These are phyloP conservation scores for Urophycis tenuis DNA, from an alignment of 2,797 vertebrate species.

Conservation along the genomic window DNA sequence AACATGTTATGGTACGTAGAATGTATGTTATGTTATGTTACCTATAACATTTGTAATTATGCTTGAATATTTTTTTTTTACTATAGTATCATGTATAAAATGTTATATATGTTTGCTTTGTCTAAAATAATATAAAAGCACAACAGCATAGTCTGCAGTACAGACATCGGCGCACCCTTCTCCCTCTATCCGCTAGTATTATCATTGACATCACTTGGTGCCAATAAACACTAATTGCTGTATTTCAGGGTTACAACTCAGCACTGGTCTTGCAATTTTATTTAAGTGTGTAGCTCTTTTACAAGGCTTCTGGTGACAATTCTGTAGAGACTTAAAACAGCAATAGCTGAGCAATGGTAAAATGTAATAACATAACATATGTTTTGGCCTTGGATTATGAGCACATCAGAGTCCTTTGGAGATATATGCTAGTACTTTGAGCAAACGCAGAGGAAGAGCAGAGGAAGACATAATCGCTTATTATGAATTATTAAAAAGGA, in stretches of 20 bases:
- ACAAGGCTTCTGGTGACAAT: constrained; percentile 1
- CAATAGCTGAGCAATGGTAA: neutral
- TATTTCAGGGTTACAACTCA: neutral
- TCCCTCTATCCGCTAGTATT: neutral
- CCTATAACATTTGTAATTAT: neutral
- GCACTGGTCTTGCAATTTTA: neutral
- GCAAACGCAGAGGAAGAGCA: neutral
- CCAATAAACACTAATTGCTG: neutral
- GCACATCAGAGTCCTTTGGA: neutral
- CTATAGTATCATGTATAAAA: neutral
- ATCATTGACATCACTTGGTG: neutral
- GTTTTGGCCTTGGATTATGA: neutral
- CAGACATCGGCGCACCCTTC: neutral
- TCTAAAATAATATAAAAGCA: neutral
- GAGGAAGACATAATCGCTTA: neutral
- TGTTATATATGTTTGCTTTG: neutral
- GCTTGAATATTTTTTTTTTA: neutral
- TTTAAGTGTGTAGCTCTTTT: neutral
- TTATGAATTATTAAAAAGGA: neutral
- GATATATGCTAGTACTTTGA: neutral
- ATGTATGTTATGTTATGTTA: too few species aligned
- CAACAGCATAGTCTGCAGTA: neutral
- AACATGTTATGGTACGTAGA: neutral
- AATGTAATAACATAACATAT: neutral
- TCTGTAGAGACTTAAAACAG: neutral